Evolutionary conservation across 2,888 invertebrate species (phyloP), one percentile per base, ranked within the genome.

Genomic region (Heliconius aoede): DNA sequence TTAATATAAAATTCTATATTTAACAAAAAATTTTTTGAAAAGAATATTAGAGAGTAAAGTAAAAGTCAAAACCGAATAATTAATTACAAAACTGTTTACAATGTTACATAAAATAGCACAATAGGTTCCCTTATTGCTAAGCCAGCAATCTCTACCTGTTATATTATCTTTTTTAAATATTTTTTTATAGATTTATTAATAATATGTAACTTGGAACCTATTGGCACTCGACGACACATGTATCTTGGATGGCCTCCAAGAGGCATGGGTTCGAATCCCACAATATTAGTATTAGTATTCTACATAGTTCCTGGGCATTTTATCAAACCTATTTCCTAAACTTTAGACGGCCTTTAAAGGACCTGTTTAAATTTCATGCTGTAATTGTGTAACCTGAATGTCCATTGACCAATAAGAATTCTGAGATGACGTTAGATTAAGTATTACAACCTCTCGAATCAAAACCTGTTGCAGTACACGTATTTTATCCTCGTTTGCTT

Each of bases 331-430:
- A 60, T 76, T 65, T 77, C 61, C 30, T 55, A 73, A 61, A 71
- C 60, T 71, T 65, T 64, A 40, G 62, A 74, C 68, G 60, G 67
- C 76, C 67, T 76, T 72, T 73, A 78, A 79, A 67, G 72, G 65
- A 72, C 77, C 77, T 79, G 76, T 76, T 74, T 26, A 55, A 76
- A 83, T 84, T 85, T 86, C 85, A 84, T 85, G 85, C 84, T 85
- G 86, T 89, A 88, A 90, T 89, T 90, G 88, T 86, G 84, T 83
- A 83, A 85, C 85, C 80, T 84, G 80, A 83, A 83, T 86, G 83
- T 84, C 82, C 83, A 81, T 81, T 81, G 81, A 81, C 76, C 81
- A 80, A 76, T 80, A 69, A 69, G 62, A 80, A 72, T 80, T 76
- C 76, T 76, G 74, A 80, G 79, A 78, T 78, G 80, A 74, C 76